Evolutionary conservation across 2,113 vertebrate species (phyloP).

Genomic region (Dermatemys mawii): DNA sequence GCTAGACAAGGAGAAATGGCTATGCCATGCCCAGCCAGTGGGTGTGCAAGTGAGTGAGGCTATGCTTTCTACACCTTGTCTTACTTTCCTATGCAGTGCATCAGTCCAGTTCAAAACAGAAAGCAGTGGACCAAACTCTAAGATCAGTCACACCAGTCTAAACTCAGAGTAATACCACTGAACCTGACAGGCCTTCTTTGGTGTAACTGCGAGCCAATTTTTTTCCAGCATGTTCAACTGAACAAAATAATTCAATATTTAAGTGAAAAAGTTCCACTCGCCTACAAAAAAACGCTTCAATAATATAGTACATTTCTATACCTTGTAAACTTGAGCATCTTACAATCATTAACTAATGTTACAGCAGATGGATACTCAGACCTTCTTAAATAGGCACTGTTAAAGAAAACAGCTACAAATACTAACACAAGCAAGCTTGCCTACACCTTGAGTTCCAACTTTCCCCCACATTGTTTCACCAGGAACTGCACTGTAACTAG

Average conservation of each 20-base stretch:
- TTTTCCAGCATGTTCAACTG: neutral
- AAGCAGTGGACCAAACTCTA: neutral
- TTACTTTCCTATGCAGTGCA: neutral
- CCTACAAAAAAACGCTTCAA: neutral
- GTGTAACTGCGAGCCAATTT: neutral
- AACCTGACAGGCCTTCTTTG: neutral
- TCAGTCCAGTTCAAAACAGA: fast-evolving
- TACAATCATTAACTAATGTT: neutral
- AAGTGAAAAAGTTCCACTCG: neutral
- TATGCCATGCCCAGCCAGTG: neutral
- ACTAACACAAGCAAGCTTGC: neutral
- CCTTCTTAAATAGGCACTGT: neutral
- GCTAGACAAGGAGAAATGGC: neutral
- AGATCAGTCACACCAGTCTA: fast-evolving
- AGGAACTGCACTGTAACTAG: neutral
- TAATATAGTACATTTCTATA: neutral
- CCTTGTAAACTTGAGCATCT: neutral
- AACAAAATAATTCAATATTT: neutral
- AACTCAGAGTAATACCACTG: neutral
- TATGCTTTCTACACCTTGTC: neutral
- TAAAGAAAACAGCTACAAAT: neutral
- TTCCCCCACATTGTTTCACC: neutral
- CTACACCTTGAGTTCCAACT: neutral
- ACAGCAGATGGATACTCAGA: neutral
- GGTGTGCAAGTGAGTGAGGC: neutral